These are phyloP conservation scores for Coecobrya sp. DNA, from an alignment of 2,888 invertebrate species.

Conservation along the genomic window DNA sequence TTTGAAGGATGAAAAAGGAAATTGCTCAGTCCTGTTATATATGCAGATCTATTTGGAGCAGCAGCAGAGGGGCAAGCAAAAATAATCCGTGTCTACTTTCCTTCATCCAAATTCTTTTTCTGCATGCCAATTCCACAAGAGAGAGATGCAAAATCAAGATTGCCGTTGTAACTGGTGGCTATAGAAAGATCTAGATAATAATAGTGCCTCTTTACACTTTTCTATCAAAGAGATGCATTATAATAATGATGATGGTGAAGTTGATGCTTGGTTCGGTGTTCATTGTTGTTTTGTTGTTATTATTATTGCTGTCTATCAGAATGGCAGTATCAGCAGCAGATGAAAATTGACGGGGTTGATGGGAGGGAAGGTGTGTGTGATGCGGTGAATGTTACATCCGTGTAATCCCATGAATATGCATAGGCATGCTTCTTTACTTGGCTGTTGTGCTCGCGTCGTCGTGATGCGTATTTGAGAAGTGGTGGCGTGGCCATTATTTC, in stretches of 20 bases:
- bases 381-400: constrained; percentile 42
- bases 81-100: background rate
- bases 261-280: constrained; percentile 32
- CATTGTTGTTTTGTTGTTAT: constrained; percentile 56
- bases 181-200: constrained; percentile 7
- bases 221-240: background rate
- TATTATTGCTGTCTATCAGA: constrained; percentile 62
- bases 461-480: constrained; percentile 52
- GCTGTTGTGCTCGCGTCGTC: background rate
- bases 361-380: constrained; percentile 44
- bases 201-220: background rate
- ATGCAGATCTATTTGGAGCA: background rate
- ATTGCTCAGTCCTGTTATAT: background rate
- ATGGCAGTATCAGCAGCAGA: background rate
- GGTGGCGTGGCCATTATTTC: background rate
- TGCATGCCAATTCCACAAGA: background rate
- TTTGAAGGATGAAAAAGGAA: constrained; percentile 4
- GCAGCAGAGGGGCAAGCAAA: background rate
- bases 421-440: constrained; percentile 8
- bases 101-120: background rate
- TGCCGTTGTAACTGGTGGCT: background rate
- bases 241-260: constrained; percentile 5
- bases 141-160: constrained; percentile 7
- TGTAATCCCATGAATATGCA: constrained; percentile 60
- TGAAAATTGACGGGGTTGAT: background rate